A percentile compares a stretch with the other conserved stretches of the same genome.
Evolutionary conservation across 2,113 vertebrate species (phyloP).

Genomic region (Muntiacus muntjak): DNA sequence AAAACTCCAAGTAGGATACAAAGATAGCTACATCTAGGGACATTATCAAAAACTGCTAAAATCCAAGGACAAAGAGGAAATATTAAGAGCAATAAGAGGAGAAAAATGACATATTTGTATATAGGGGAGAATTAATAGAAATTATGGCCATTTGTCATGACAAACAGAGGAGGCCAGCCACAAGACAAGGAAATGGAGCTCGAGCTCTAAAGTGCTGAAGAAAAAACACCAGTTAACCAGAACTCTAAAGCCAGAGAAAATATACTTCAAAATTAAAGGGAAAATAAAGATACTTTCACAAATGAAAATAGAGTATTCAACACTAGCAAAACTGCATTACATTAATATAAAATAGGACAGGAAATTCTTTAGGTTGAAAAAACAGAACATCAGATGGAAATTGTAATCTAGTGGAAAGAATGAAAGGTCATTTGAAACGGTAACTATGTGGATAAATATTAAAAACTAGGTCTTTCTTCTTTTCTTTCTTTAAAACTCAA

Average conservation of each 20-base stretch:
- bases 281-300: not conserved
- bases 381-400: not conserved
- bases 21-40: not conserved
- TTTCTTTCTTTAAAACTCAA: not conserved
- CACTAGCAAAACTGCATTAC: not conserved
- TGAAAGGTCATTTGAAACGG: not conserved
- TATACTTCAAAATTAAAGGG: not conserved
- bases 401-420: not conserved
- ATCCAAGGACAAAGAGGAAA: not conserved
- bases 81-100: not conserved
- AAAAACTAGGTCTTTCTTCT: not conserved
- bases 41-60: not conserved
- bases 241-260: not conserved
- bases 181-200: not conserved
- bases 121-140: not conserved
- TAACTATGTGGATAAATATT: not conserved
- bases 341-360: not conserved
- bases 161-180: not conserved
- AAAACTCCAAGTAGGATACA: not conserved
- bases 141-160: not conserved
- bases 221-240: not conserved
- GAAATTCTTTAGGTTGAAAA: not conserved
- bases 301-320: not conserved
- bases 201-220: not conserved
- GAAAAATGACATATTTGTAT: not conserved